A percentile compares a stretch with the other conserved stretches of the same genome.
Conservation (phyloP, 2,113 vertebrate genomes). For the Phalacrocorax pelagicus region DNA sequence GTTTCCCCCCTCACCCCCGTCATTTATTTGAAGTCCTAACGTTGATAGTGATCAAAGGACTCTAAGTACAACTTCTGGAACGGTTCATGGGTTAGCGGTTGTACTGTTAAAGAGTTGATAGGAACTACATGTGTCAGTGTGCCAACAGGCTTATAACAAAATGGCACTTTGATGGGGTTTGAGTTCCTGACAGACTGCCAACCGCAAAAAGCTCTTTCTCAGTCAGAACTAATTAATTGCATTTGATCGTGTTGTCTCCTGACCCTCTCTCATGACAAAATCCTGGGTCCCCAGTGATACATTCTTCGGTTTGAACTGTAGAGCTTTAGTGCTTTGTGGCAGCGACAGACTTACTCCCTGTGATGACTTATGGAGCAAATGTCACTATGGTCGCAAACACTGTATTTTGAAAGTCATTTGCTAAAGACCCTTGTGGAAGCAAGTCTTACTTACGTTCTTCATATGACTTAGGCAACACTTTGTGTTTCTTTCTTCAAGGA, state of each 20-base stretch:
- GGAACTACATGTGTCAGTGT: background rate
- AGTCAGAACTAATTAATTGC: background rate
- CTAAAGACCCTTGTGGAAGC: background rate
- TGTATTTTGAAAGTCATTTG: background rate
- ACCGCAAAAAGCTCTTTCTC: background rate
- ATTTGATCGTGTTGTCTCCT: background rate
- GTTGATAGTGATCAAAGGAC: background rate
- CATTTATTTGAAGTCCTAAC: background rate
- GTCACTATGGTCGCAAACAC: background rate
- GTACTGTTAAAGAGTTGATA: background rate
- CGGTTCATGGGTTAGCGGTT: background rate
- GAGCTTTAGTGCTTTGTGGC: background rate
- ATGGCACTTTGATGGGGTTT: background rate
- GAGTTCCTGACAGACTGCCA: background rate
- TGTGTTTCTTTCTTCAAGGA: background rate
- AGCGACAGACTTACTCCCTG: background rate
- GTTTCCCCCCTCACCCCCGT: fast-evolving
- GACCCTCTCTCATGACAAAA: background rate
- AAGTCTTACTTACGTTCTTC: background rate
- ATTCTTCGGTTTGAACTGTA: background rate
- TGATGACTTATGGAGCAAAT: background rate
- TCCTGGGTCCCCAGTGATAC: background rate
- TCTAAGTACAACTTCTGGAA: background rate
- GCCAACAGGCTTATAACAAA: background rate
- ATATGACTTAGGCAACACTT: background rate